Evolutionary conservation across 2,797 vertebrate species (phyloP).

Genomic region (Typhlichthys eigenmanni): DNA sequence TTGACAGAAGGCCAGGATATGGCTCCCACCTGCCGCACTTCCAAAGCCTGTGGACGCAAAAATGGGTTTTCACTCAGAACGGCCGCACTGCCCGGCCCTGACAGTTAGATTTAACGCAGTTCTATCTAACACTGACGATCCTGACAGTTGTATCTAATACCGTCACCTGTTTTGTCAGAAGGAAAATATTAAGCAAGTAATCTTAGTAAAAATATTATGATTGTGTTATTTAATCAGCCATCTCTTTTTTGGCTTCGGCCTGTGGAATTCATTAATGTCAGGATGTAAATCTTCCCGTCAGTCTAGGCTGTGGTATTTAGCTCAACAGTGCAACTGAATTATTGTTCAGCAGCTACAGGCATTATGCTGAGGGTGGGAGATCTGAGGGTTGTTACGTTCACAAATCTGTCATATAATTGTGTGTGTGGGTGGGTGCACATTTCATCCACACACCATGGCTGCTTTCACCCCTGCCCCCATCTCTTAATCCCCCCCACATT

Average conservation of each 20-base stretch:
- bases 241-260: constrained; percentile 11
- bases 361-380: not conserved
- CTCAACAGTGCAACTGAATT: not conserved
- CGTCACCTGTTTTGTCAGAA: not conserved
- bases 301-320: not conserved
- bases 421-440: too few relatives aligned
- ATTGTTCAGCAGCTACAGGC: not conserved
- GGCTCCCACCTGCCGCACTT: constrained; percentile 55
- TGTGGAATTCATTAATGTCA: constrained; percentile 5
- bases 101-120: too few relatives aligned
- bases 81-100: not conserved
- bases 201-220: constrained; percentile 28
- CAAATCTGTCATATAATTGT: too few relatives aligned
- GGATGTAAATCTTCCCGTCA: not conserved
- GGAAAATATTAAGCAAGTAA: not conserved
- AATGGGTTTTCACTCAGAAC: constrained; percentile 3
- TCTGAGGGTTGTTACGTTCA: too few relatives aligned
- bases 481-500: not conserved
- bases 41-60: constrained; percentile 40
- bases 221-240: too few relatives aligned
- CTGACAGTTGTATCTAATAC: not conserved
- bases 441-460: too few relatives aligned
- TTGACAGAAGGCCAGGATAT: constrained; percentile 71
- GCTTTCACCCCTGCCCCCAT: not conserved
- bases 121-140: too few relatives aligned